Conservation (phyloP, 2,888 invertebrate species). For the Philopedon plagiatum region DNA sequence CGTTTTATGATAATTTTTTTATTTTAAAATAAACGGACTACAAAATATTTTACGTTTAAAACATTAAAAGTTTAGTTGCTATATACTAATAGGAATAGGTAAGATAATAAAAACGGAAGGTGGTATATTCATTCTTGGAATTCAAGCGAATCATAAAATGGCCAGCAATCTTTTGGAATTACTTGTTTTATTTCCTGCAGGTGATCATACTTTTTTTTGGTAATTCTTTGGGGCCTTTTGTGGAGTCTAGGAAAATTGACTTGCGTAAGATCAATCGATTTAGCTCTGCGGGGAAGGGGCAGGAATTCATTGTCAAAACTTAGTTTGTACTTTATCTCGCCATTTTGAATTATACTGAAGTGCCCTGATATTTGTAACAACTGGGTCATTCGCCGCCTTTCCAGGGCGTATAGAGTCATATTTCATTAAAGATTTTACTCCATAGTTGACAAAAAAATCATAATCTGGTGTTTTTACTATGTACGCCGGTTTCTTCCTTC, state of each 20-base stretch:
- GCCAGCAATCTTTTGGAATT: too few species aligned
- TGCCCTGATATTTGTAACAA: conserved; percentile 1
- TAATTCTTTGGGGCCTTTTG: conserved; percentile 15
- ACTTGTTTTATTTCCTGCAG: conserved; percentile 25
- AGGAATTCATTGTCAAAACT: conserved; percentile 23
- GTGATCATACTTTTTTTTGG: conserved; percentile 31
- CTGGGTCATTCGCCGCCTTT: conserved; percentile 19
- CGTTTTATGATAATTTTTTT: too few species aligned
- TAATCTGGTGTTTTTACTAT: neutral
- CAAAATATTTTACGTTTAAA: too few species aligned
- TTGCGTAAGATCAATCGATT: conserved; percentile 15
- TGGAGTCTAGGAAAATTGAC: conserved; percentile 19
- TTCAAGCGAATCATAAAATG: too few species aligned
- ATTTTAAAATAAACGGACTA: too few species aligned
- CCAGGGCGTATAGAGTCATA: conserved; percentile 35
- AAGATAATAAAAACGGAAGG: too few species aligned
- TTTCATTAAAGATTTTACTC: conserved; percentile 29
- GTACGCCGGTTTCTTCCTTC: conserved; percentile 27
- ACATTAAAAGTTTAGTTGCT: too few species aligned
- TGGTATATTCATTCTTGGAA: too few species aligned
- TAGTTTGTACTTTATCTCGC: conserved; percentile 14
- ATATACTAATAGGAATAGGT: too few species aligned
- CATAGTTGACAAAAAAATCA: conserved; percentile 31
- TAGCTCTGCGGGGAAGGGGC: conserved; percentile 23
- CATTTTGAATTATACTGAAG: neutral